A percentile compares a stretch with the other conserved stretches of the same genome.
phyloP scores from a whole-genome alignment of 2,888 invertebrate species.

The Clanis bilineata region DNA sequence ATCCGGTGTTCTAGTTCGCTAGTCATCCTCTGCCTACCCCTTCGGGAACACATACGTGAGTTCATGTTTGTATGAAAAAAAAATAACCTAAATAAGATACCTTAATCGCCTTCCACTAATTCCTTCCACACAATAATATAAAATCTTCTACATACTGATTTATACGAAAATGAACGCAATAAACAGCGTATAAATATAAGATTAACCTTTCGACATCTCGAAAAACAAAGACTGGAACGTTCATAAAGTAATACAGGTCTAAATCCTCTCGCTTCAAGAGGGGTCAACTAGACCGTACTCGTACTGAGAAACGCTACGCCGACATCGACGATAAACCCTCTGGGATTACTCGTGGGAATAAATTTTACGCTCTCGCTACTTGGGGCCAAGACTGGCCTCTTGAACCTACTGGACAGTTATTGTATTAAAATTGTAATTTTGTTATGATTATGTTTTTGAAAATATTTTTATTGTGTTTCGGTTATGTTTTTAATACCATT shows the following conservation, averaged over 20 bases:
- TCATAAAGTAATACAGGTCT: slow-evolving; percentile 6
- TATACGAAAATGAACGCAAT: not conserved
- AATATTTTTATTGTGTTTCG: not conserved
- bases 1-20: too few species aligned
- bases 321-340: slow-evolving; percentile 10
- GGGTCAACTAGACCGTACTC: slow-evolving; percentile 11
- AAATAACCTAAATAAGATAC: too few species aligned
- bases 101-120: too few species aligned
- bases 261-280: not conserved
- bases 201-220: not conserved
- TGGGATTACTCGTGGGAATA: slow-evolving; percentile 8
- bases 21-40: too few species aligned
- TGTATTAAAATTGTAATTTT: not conserved
- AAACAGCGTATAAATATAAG: not conserved
- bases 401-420: not conserved
- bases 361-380: slow-evolving; percentile 9
- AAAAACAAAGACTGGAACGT: not conserved
- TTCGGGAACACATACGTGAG: too few species aligned
- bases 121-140: too few species aligned
- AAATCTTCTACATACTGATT: too few species aligned
- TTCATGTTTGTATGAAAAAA: too few species aligned
- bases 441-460: not conserved
- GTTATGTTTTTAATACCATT: not conserved
- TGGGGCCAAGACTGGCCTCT: not conserved
- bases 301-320: slow-evolving; percentile 2